Evolutionary conservation across 2,888 invertebrate species (phyloP).

Genomic region (Brassicogethes aeneus): DNA sequence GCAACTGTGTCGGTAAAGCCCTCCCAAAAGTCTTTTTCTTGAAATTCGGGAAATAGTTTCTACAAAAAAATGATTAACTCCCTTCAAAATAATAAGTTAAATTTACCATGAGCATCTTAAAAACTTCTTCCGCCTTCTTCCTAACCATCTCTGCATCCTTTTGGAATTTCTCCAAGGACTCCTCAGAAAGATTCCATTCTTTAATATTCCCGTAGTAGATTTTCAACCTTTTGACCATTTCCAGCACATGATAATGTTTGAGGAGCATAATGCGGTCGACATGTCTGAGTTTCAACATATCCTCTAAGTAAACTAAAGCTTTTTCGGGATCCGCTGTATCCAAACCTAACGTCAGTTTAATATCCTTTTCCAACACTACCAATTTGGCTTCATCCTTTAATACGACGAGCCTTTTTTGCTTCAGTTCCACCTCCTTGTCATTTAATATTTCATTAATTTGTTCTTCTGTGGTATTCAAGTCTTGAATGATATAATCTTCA

Average conservation of each 20-base stretch:
- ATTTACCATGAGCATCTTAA: constrained; percentile 48
- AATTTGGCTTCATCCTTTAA: constrained; percentile 57
- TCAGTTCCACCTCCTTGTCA: constrained; percentile 47
- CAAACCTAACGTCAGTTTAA: constrained; percentile 52
- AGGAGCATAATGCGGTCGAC: constrained; percentile 67
- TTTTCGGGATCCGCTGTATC: constrained; percentile 63
- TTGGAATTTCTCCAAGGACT: constrained; percentile 54
- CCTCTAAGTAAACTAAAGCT: constrained; percentile 61
- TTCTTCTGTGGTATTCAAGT: constrained; percentile 52
- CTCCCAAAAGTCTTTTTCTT: constrained; percentile 58
- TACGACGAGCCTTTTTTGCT: constrained; percentile 49
- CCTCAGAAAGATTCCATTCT: constrained; percentile 58
- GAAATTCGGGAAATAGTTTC: constrained; percentile 54
- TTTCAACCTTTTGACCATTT: constrained; percentile 65
- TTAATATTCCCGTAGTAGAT: constrained; percentile 72
- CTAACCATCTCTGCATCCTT: constrained; percentile 62
- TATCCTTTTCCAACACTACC: constrained; percentile 55
- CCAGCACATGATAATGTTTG: constrained; percentile 70
- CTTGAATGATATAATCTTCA: constrained; percentile 46
- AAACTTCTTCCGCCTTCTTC: constrained; percentile 56
- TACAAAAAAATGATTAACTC: constrained; percentile 32
- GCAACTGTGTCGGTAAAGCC: constrained; percentile 58
- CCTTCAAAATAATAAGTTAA: constrained; percentile 3
- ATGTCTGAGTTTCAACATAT: constrained; percentile 46
- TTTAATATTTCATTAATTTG: constrained; percentile 47